Percentiles rank a stretch among this genome's conserved stretches.
Conservation (phyloP, 2,888 invertebrate species). For the Marronus borbonicus region DNA sequence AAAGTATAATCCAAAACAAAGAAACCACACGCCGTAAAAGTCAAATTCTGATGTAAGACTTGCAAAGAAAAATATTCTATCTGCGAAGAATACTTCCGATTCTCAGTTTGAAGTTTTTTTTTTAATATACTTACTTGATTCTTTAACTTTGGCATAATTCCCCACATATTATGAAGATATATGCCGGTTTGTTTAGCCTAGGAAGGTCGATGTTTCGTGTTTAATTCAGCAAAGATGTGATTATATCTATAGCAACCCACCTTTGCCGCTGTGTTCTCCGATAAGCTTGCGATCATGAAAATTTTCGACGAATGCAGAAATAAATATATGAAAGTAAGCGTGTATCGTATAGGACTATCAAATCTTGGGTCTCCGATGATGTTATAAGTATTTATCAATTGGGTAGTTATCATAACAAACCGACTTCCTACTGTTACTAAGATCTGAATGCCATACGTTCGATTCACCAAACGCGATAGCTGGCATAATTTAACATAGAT, state of each 20-base stretch:
- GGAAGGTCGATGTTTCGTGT: slow-evolving; percentile 13
- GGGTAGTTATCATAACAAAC: slow-evolving; percentile 58
- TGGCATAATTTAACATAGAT: slow-evolving; percentile 56
- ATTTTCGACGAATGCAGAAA: slow-evolving; percentile 56
- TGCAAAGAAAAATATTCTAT: slow-evolving; percentile 59
- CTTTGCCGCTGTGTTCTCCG: slow-evolving; percentile 55
- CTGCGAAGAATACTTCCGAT: slow-evolving; percentile 52
- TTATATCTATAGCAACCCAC: slow-evolving; percentile 37
- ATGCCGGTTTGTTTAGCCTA: slow-evolving; percentile 57
- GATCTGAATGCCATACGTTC: slow-evolving; percentile 56
- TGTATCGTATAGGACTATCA: slow-evolving; percentile 49
- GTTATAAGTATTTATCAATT: slow-evolving; percentile 57
- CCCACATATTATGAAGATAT: slow-evolving; percentile 56
- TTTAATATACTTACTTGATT: slow-evolving; percentile 53
- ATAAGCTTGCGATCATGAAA: slow-evolving; percentile 57
- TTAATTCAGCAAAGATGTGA: no score
- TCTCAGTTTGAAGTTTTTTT: background rate
- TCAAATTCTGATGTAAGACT: slow-evolving; percentile 58
- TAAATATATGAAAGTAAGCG: slow-evolving; percentile 54
- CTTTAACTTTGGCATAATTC: slow-evolving; percentile 48
- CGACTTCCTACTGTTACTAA: slow-evolving; percentile 55
- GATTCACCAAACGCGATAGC: slow-evolving; percentile 55
- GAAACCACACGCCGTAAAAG: slow-evolving; percentile 59
- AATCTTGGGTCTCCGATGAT: slow-evolving; percentile 52
- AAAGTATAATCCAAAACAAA: slow-evolving; percentile 58